Conservation (phyloP, 2,888 invertebrate species). For the Pecten maximus region DNA sequence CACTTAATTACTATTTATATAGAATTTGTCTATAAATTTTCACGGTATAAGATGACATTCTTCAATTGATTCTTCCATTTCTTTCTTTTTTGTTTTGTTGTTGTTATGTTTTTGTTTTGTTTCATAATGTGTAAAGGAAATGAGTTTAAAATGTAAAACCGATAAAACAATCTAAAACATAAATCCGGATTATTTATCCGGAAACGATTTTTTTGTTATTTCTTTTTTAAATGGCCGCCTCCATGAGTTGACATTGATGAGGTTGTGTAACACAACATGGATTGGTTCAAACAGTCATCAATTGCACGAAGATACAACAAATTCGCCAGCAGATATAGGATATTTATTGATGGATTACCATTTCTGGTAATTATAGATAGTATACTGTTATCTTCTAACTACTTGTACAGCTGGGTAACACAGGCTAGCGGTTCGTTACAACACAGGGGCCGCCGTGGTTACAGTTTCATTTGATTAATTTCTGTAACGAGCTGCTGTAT, state of each 20-base stretch:
- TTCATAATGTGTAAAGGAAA: too few relatives aligned
- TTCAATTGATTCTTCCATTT: too few relatives aligned
- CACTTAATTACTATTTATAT: too few relatives aligned
- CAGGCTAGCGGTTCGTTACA: too few relatives aligned
- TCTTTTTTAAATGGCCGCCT: neutral
- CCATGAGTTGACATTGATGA: neutral
- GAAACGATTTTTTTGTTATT: neutral
- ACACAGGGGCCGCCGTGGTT: too few relatives aligned
- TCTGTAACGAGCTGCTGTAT: too few relatives aligned
- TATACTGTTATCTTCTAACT: neutral
- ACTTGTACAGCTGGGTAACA: neutral
- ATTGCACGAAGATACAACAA: neutral
- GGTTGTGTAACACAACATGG: neutral
- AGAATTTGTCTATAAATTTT: too few relatives aligned
- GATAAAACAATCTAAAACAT: neutral
- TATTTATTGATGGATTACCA: neutral
- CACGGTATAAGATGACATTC: too few relatives aligned
- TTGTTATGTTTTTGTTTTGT: too few relatives aligned
- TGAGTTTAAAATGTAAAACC: too few relatives aligned
- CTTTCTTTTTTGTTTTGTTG: too few relatives aligned
- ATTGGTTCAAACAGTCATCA: neutral
- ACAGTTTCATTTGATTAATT: too few relatives aligned
- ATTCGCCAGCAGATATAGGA: neutral
- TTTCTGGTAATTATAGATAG: neutral
- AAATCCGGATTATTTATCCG: constrained; percentile 21